Base-by-base conservation (phyloP, 2,888 invertebrate genomes). In the Platycheirus rosarum region DNA sequence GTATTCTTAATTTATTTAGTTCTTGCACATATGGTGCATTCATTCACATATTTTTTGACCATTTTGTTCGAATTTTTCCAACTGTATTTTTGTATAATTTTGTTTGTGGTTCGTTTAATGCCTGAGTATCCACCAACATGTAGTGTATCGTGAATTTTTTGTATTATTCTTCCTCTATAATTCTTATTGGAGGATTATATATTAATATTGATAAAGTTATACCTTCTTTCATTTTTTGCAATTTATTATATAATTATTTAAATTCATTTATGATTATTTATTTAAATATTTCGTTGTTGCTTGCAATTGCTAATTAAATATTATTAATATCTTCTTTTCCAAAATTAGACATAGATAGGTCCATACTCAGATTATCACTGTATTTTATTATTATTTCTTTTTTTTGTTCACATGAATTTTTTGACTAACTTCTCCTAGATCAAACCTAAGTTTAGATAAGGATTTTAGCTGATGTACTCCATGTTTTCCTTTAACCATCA, bases 401-500 rank as follows among this genome's bases (percentile, higher is more conserved):
- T 35, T 29, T 11, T 3, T 35, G n/a, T 35, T 35, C n/a, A 35
- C 35, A 35, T 48, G 48, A 48, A 48, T 20, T 14, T 48, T 11
- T 18, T 11, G n/a, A 46, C 20, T 18, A n/a, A 7, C 23, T 48
- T 48, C 48, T 48, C 26, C 48, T n/a, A 20, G 20, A 23, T 48
- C n/a, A 0, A 48, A 23, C 20, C 20, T 23, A 16, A n/a, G 23
- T 23, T 48, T 48, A 48, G 48, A 48, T 11, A 16, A 18, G 20
- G 11, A 20, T 48, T 23, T 48, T 35, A 7, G 35, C 35, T 35
- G 35, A 35, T 35, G 35, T 35, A 35, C 35, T 35, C 9, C 35
- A 35, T 35, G 35, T 5, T 35, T n/a, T 35, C 9, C 23, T 23
- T 23, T 6, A 2, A 23, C 3, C 23, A 23, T 85, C 92, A 93